phyloP scores from a whole-genome alignment of 2,113 vertebrate species.

The Puntigrus tetrazona region DNA sequence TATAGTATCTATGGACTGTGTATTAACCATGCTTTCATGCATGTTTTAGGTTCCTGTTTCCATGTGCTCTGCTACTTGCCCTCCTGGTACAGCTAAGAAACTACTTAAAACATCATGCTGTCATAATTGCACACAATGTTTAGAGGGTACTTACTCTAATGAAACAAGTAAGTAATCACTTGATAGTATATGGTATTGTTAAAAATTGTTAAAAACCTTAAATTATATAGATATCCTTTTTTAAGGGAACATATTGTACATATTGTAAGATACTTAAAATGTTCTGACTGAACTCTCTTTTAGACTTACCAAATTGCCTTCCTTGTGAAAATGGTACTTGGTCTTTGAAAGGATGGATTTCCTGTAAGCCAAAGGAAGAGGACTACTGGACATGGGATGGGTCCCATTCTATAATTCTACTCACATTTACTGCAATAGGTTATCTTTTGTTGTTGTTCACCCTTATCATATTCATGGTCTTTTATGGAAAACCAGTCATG shows the following conservation, averaged over 20 bases:
- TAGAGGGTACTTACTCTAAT: slow-evolving; percentile 62
- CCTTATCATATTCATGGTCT: slow-evolving; percentile 53
- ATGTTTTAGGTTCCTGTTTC: slow-evolving; percentile 55
- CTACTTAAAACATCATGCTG: slow-evolving; percentile 58
- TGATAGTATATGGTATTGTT: neutral
- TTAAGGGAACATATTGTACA: neutral
- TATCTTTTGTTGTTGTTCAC: slow-evolving; percentile 55
- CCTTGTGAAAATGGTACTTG: slow-evolving; percentile 61
- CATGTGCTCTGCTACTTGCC: slow-evolving; percentile 57
- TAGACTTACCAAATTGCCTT: slow-evolving; percentile 61
- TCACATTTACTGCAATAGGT: slow-evolving; percentile 50
- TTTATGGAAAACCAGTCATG: slow-evolving; percentile 56
- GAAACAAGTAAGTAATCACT: slow-evolving; percentile 51
- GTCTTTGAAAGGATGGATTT: slow-evolving; percentile 60
- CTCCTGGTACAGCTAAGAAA: slow-evolving; percentile 55
- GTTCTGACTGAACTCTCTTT: too few relatives aligned
- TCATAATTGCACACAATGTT: slow-evolving; percentile 58
- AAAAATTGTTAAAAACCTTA: too few relatives aligned
- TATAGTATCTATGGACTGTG: neutral
- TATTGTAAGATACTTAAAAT: neutral
- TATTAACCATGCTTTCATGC: neutral
- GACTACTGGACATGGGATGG: slow-evolving; percentile 62
- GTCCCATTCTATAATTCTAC: slow-evolving; percentile 53
- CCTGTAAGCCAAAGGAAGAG: slow-evolving; percentile 54
- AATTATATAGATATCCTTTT: too few relatives aligned